Base-by-base conservation (phyloP, 2,113 vertebrate genomes). In the Cyprinodon brontotheroides region DNA sequence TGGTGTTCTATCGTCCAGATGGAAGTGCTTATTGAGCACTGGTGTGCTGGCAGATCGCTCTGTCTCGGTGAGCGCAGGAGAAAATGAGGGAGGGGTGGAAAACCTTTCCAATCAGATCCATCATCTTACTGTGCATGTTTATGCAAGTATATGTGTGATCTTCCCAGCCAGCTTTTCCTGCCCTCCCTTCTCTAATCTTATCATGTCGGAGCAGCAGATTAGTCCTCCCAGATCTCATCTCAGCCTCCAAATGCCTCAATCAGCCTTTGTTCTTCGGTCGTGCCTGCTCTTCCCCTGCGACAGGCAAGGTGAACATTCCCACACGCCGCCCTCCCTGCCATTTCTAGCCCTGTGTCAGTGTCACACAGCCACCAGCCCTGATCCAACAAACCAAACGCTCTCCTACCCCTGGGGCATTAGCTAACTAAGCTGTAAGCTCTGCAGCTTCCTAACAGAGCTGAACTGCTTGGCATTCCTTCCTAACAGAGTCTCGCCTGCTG, bases 141-240 rank as follows among this genome's bases (percentile, higher is more conserved):
- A 70, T 80, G 72, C 14, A 0, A 75, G 79, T 87, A 74, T 68
- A 62, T 78, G 74, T 87, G 87, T 89, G 82, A 86, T 87, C 84
- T 87, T 86, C 72, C 77, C 81, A 78, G 83, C 88, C 87, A 81
- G 86, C 80, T 84, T 86, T 92, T 91, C 89, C 90, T 89, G 92
- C 87, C 50, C 89, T 80, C 79, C 84, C 70, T 53, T 74, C 86
- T 88, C 88, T 94, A 93, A 94, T 94, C 93, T 92, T 88, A 94
- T 94, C 91, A 89, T 93, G 91, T 93, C 83, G 64, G 68, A 88
- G 88, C 81, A 87, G 91, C 85, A 93, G 92, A 94, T 93, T 93
- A 93, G 91, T 92, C 90, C 81, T 88, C 83, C 89, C 86, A 86
- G 89, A 92, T 92, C 85, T 78, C 86, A 87, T 91, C 87, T 79